Evolutionary conservation across 2,888 invertebrate genomes (phyloP).

Genomic region (Eueremaeus valkanovi): DNA sequence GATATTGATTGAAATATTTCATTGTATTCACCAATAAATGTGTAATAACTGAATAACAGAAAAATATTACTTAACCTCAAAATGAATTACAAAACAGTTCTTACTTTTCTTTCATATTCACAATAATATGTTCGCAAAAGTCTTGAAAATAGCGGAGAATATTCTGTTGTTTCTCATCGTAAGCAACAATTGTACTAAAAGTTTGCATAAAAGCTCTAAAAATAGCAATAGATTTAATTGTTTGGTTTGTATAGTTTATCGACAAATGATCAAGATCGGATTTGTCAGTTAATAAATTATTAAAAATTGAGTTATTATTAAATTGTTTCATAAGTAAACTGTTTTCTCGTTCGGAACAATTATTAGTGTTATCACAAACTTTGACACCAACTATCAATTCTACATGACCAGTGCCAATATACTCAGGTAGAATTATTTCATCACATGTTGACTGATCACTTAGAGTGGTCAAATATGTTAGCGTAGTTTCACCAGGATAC

Average conservation of each 20-base stretch:
- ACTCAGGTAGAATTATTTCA: not conserved
- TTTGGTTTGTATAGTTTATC: not conserved
- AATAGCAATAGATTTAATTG: not conserved
- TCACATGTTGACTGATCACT: not conserved
- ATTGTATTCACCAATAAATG: not conserved
- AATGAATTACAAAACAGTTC: not conserved
- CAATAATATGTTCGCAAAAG: not conserved
- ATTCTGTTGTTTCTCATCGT: not conserved
- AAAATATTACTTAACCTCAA: not conserved
- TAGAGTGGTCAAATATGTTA: not conserved
- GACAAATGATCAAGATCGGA: not conserved
- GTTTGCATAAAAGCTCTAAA: not conserved
- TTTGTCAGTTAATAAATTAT: not conserved
- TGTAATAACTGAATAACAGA: not conserved
- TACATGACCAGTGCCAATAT: not conserved
- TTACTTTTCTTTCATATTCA: not conserved
- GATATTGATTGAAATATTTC: not conserved
- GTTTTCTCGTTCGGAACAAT: not conserved
- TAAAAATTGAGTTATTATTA: not conserved
- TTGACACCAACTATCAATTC: not conserved
- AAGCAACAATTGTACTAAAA: not conserved
- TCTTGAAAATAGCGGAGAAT: not conserved
- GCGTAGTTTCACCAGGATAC: not conserved
- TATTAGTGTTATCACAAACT: not conserved
- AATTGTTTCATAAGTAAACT: not conserved